Evolutionary conservation across 2,888 invertebrate species (phyloP), one percentile per base, ranked within the genome.

Genomic region (Didymodactylos carnosus): DNA sequence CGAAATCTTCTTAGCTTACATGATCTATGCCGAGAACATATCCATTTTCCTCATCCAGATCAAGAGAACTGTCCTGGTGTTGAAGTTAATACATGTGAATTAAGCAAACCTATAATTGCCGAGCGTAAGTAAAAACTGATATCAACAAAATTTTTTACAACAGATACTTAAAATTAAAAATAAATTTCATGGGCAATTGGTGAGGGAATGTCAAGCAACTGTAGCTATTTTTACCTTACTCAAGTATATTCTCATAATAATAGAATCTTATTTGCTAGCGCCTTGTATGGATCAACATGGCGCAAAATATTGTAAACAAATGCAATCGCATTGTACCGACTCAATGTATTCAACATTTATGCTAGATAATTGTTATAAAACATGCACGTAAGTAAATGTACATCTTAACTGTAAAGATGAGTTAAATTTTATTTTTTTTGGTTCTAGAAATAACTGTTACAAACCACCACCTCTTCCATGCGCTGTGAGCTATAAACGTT

Each of bases 41-140:
- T 72, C 27, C 41, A 43, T 75, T 72, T 75, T 49, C 72, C 75
- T 25, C 75, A 75, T 72, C 75, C 75, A 4, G 69, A 75, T 39
- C 62, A 43, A 35, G 40, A 39, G 27, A 35, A 49, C 27, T 75
- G 75, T 49, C 69, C 75, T 1, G 46, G 69, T 46, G 71, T 41
- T 8, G 35, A 41, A 49, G 69, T 75, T 11, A 69, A 72, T 40
- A 41, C 75, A 29, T 75, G 75, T 70, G 75, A 75, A 69, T 29
- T 74, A 25, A 49, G 62, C 7, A 71, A 74, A 53, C 74, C 74
- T 13, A 46, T 74, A 11, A 0, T 62, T 4, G 35, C 62, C 19
- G 8, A 19, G 4, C 35, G 62, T 62, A 62, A 62, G 13, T n/a
- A 27, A n/a, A n/a, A n/a, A n/a, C 25, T 8, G 16, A 16, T 19